Conservation (phyloP, 1,140 invertebrate genomes). For the Drosophila paulistorum region DNA sequence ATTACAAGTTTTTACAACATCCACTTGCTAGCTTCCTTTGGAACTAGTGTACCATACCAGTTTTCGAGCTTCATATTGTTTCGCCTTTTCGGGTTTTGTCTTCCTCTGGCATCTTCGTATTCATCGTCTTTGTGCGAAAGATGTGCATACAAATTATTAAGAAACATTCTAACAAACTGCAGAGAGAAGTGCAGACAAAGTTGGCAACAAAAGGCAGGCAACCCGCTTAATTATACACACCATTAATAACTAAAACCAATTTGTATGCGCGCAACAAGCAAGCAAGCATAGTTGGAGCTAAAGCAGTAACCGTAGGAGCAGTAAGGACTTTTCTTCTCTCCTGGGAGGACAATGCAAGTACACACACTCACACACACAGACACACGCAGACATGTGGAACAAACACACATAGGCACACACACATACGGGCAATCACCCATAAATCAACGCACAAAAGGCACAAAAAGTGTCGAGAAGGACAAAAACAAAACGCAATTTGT, state of each 20-base stretch:
- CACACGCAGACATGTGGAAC: background rate
- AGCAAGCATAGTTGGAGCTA: constrained; percentile 22
- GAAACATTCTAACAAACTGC: constrained; percentile 77
- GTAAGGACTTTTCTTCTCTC: too few relatives aligned
- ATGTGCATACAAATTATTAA: constrained; percentile 74
- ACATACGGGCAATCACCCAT: constrained; percentile 49
- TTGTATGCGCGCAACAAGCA: constrained; percentile 69
- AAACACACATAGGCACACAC: constrained; percentile 22
- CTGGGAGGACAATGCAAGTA: constrained; percentile 26
- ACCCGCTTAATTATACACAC: constrained; percentile 78
- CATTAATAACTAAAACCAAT: constrained; percentile 81
- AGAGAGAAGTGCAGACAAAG: constrained; percentile 55
- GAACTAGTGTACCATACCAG: background rate
- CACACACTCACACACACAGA: constrained; percentile 34
- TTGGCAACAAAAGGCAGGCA: constrained; percentile 78
- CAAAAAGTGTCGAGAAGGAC: constrained; percentile 29
- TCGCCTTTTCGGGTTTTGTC: background rate
- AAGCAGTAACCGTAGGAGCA: too few relatives aligned
- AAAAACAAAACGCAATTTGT: constrained; percentile 75
- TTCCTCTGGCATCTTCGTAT: background rate
- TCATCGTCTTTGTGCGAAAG: constrained; percentile 30
- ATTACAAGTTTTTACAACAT: constrained; percentile 9
- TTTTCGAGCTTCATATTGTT: background rate
- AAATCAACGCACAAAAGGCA: constrained; percentile 72
- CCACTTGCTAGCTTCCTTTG: background rate